Percentiles rank a stretch among this genome's conserved stretches.
phyloP scores from a whole-genome alignment of 2,113 vertebrate genomes.

The Protobothrops mucrosquamatus region DNA sequence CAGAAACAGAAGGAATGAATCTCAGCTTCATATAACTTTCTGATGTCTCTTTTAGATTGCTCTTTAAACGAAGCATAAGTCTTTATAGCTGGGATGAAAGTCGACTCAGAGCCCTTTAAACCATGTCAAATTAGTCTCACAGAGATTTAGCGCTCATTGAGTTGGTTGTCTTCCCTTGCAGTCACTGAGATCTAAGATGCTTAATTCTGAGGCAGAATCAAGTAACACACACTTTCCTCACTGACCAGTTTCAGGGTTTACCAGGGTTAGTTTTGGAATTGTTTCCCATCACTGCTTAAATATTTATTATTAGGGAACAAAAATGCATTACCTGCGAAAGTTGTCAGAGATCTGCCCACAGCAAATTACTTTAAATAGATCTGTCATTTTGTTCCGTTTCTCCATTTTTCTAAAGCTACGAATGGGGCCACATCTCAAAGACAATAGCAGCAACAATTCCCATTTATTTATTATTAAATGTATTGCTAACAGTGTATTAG shows the following conservation, averaged over 20 bases:
- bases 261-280: neutral
- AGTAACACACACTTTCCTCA: conserved; percentile 20
- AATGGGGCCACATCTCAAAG: neutral
- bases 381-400: neutral
- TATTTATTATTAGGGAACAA: neutral
- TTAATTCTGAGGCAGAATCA: neutral
- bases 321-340: neutral
- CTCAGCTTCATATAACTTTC: conserved; percentile 22
- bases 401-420: too few species aligned
- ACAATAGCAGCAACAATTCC: neutral
- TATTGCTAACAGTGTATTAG: neutral
- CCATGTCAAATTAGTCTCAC: conserved; percentile 14
- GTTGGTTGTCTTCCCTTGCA: conserved; percentile 17
- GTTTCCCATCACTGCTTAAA: conserved; percentile 3
- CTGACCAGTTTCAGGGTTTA: conserved; percentile 15
- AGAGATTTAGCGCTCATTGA: conserved; percentile 2
- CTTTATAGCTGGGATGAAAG: conserved; percentile 25
- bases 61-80: conserved; percentile 20
- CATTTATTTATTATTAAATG: neutral
- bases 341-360: neutral
- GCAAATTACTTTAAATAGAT: neutral
- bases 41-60: conserved; percentile 16
- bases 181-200: neutral
- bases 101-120: conserved; percentile 2
- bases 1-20: conserved; percentile 24